Base-by-base conservation (phyloP, 1,140 invertebrate species). In the Neodiprion virginianus region DNA sequence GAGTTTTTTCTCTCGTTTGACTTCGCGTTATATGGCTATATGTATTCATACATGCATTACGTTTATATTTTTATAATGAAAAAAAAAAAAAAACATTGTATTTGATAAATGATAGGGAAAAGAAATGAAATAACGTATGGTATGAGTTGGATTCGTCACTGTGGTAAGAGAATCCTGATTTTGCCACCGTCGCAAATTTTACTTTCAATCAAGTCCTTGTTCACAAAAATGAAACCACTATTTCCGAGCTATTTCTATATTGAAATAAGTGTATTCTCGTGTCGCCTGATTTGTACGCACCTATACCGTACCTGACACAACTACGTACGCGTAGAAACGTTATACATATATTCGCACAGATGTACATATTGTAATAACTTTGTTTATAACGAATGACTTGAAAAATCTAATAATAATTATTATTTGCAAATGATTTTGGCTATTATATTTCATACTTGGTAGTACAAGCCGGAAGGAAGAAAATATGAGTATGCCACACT, bases 21-120 rank as follows among this genome's bases (percentile, higher is more conserved):
- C 8, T 61, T 61, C 53, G 53, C n/a, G 28, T 40, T 40, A 17
- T 61, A 61, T 7, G 53, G 53, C 53, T 61, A 8, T 61, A 61
- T 61, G 53, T 61, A 61, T 61, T 61, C n/a, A 14, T 14, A 17
- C 11, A 61, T 61, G 53, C n/a, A 17, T 61, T 61, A 17, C 5
- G 53, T 61, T 61, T 61, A 61, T 61, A 61, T 61, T 61, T 61
- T 61, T 61, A 61, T 61, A 61, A 61, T 8, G n/a, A 61, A 61
- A 61, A 14, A 61, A 14, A 21, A 17, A 21, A 53, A 53, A 14
- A 14, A 5, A 14, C 4, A 14, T 61, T 4, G n/a, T 61, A 61
- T 8, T 61, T 17, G 53, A 61, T 61, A 61, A 61, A 14, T 14
- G 11, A 17, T 8, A 17, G 5, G 53, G 11, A 12, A 61, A 12